phyloP scores from a whole-genome alignment of 2,888 invertebrate species.

The Arge pagana region DNA sequence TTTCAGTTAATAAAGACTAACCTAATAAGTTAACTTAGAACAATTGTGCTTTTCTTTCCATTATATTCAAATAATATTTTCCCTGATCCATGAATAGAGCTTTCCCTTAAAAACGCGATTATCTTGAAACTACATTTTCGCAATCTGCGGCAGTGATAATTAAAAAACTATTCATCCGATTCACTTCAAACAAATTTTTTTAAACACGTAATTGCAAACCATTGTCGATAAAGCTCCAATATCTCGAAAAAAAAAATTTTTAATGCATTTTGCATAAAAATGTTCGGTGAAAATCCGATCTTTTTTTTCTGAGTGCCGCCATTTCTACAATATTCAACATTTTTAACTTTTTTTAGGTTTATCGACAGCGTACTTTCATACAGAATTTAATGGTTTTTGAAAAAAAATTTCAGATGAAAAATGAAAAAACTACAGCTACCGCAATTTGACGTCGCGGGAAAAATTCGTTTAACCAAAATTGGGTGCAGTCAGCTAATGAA shows the following conservation, averaged over 20 bases:
- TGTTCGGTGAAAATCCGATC: conserved; percentile 6
- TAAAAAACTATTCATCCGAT: conserved; percentile 10
- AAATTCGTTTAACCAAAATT: conserved; percentile 1
- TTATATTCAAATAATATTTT: too few relatives aligned
- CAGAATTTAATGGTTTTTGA: not conserved
- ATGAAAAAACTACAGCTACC: conserved; percentile 1
- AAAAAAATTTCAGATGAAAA: conserved; percentile 3
- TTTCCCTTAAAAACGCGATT: too few relatives aligned
- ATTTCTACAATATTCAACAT: conserved; percentile 9
- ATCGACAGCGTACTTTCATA: conserved; percentile 11
- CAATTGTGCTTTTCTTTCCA: too few relatives aligned
- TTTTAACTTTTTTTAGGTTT: conserved; percentile 2
- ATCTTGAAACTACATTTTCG: too few relatives aligned
- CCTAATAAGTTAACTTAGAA: too few relatives aligned
- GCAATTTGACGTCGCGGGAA: conserved; percentile 6
- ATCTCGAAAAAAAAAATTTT: not conserved
- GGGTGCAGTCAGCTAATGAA: conserved; percentile 17
- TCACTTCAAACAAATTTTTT: conserved; percentile 18
- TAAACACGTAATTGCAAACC: not conserved
- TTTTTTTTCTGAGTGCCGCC: conserved; percentile 9
- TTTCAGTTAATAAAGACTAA: too few relatives aligned
- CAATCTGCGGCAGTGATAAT: conserved; percentile 7
- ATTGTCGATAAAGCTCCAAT: conserved; percentile 2
- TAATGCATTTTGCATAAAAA: conserved; percentile 10
- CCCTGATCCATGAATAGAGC: too few relatives aligned